Base-by-base conservation (phyloP, 2,113 vertebrate species). In the Microcebus murinus region DNA sequence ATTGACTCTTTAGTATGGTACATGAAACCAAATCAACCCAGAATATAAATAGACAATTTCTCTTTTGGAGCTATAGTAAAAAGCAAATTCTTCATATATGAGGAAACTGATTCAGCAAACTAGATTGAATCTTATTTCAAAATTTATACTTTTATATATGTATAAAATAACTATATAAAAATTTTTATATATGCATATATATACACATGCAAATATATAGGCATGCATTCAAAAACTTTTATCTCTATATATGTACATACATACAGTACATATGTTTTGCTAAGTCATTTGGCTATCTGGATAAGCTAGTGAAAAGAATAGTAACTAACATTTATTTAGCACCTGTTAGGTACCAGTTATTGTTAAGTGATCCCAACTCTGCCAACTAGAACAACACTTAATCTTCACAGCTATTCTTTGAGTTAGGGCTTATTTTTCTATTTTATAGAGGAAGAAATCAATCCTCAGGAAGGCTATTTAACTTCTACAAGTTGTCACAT, bases 11-110 rank as follows among this genome's bases (percentile, higher is more conserved):
- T 85, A 83, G 97, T 96, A 80, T 70, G 55, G 96, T 48, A 83
- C 55, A 77, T 84, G 92, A 97, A 97, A 96, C 83, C 87, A 93
- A 96, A 80, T 93, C 20, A 2, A 73, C 80, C 61, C 76, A 93
- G 89, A 96, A 81, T 94, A 97, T 93, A 94, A 96, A 87, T 77
- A 87, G 82, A 71, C n/a, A 81, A 5, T 94, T 95, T 91, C 61
- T 93, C 55, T 96, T 94, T 87, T n/a, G 23, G 48, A 83, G 36
- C 65, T 31, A 29, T 29, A 77, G 52, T 93, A 67, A 97, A 91
- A 89, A 94, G 48, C 68, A 83, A 95, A 63, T 70, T 82, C 34
- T 92, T 92, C 57, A 77, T 55, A 76, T 84, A 71, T 81, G 45
- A 50, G 25, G 31, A 89, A 91, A 84, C 36, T 63, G 39, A 91